Base-by-base conservation (phyloP, 2,888 invertebrate species). In the Endotricha flammealis region DNA sequence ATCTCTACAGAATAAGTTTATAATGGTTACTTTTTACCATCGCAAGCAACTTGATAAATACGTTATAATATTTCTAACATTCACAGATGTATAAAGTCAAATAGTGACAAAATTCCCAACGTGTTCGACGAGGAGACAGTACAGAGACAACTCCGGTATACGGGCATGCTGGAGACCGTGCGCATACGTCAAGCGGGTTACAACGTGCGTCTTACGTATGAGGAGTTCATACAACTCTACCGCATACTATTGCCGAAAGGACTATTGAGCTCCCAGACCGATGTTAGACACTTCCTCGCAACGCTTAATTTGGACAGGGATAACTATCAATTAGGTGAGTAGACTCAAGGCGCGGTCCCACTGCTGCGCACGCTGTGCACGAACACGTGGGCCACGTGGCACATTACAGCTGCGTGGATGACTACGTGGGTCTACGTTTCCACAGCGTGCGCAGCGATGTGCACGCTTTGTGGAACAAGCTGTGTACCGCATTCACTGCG, bases 101-200 rank as follows among this genome's bases (percentile, higher is more conserved):
- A 98, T 76, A 92, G 93, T 40, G 94, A 95, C 50, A 98, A 98
- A 89, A 92, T 95, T 44, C 93, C 98, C 0, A 96, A 96, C 69
- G 92, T 92, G 50, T 98, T 98, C 77, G 96, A 97, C 72, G 95
- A 97, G 58, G 95, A 95, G 44, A 95, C 97, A 0, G 97, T 98
- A 5, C 93, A 97, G 59, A 88, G 97, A 32, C 89, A 89, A 46
- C 86, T 98, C 39, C 89, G 97, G 6, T 98, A 98, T 77, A 98
- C 98, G 0, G 98, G 98, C 42, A 98, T 98, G 98, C 68, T 98
- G 58, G 98, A 98, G 69, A 98, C 98, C 0, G 98, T 98, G 8
- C 88, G 97, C 53, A 98, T 98, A 46, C 88, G 98, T 32, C 95
- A 97, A 66, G 97, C 97, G 1, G 98, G 98, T 1, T 98, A 97